Evolutionary conservation across 2,888 invertebrate species (phyloP).

Genomic region (Hyposoter didymator): DNA sequence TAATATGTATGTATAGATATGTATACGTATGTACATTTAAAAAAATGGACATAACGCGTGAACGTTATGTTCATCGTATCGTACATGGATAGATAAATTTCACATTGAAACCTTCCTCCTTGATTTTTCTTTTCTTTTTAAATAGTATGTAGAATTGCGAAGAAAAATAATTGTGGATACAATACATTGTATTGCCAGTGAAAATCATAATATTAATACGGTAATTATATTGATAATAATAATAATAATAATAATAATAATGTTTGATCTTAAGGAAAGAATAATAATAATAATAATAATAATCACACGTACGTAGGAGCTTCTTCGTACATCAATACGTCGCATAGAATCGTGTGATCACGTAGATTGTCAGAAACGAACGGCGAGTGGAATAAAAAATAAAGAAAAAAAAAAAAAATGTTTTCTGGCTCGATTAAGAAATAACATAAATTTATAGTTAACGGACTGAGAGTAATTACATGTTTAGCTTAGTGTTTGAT

Average conservation of each 20-base stretch:
- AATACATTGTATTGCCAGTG: slow-evolving; percentile 47
- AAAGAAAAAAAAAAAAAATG: slow-evolving; percentile 34
- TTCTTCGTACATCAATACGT: slow-evolving; percentile 39
- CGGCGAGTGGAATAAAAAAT: slow-evolving; percentile 29
- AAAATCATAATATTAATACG: slow-evolving; percentile 30
- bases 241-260: slow-evolving; percentile 7
- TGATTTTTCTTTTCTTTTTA: slow-evolving; percentile 13
- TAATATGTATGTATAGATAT: slow-evolving; percentile 78
- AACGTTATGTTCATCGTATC: slow-evolving; percentile 78
- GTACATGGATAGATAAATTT: slow-evolving; percentile 76
- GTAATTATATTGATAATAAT: background rate
- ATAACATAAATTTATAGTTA: slow-evolving; percentile 51
- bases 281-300: slow-evolving; percentile 35
- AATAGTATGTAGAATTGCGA: slow-evolving; percentile 50
- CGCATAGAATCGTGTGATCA: slow-evolving; percentile 28
- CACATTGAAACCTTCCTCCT: slow-evolving; percentile 74
- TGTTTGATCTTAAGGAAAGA: background rate
- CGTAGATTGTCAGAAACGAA: slow-evolving; percentile 45
- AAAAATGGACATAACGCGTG: slow-evolving; percentile 81
- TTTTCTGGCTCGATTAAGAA: slow-evolving; percentile 44
- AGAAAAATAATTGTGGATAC: slow-evolving; percentile 45
- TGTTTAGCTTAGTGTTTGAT: background rate
- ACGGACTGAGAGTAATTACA: slow-evolving; percentile 42
- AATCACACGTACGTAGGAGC: slow-evolving; percentile 41
- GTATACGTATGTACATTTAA: slow-evolving; percentile 79